Evolutionary conservation across 1,140 invertebrate genomes (phyloP), one percentile per base, ranked within the genome.

Genomic region (Nasonia giraulti): DNA sequence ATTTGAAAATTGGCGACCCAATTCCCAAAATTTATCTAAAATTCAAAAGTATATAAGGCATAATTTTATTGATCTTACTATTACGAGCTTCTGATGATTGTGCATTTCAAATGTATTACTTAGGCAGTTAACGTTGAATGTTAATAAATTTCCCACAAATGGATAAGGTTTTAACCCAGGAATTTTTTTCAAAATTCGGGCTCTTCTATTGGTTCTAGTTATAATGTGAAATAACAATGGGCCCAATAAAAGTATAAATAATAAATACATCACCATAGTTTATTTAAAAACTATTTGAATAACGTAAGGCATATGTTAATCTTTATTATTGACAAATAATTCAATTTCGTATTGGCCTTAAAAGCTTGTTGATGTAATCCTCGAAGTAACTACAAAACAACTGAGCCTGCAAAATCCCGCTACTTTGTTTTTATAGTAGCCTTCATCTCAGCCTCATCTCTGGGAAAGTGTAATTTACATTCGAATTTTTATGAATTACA

Each of bases 1-100:
- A 10, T 84, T 44, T 11, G 76, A 75, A 11, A 87, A n/a, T 62
- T 78, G 23, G 1, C 86, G 76, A 0, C 87, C 0, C 2, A 74
- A 0, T 0, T 69, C 20, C 88, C 88, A 91, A 55, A 91, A 78
- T 23, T 88, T 44, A 10, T 85, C 90, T 89, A 71, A 33, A 71
- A 31, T 31, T 23, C 7, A 12, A 6, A 71, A 71, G 0, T 71
- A 71, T 71, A 6, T 71, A 12, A 31, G 4, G 2, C 2, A 69
- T 17, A 10, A 27, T 31, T 71, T 7, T 62, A 71, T 2, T n/a
- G 23, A 71, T 31, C 10, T 5, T 27, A 71, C 7, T 44, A 44
- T 44, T 7, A 44, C 10, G 7, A 8, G 40, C 40, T 71, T n/a
- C 20, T 23, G 12, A 71, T 37, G 27, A 2, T 11, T 71, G 27